These are phyloP conservation scores for Dendrolimus punctatus DNA, from an alignment of 1,140 invertebrate genomes.

Conservation along the genomic window DNA sequence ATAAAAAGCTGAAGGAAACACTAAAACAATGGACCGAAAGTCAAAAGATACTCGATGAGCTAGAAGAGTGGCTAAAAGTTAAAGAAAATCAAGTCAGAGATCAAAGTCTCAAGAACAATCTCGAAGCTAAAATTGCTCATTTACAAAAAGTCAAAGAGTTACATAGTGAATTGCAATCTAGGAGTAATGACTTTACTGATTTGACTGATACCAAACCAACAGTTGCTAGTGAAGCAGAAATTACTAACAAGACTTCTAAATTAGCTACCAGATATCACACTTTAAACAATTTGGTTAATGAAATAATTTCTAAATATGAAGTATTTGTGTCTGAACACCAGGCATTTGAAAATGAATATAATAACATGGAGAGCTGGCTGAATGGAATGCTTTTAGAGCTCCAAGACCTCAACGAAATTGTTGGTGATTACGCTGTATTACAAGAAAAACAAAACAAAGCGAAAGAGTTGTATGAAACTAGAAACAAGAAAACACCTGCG, in stretches of 20 bases:
- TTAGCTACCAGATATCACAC: slow-evolving; percentile 88
- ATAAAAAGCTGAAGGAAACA: slow-evolving; percentile 79
- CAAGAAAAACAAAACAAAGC: slow-evolving; percentile 90
- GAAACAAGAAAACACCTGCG: slow-evolving; percentile 84
- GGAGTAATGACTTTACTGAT: slow-evolving; percentile 80
- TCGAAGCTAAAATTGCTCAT: slow-evolving; percentile 86
- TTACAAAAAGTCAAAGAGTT: slow-evolving; percentile 84
- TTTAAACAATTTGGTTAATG: slow-evolving; percentile 87
- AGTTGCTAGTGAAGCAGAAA: slow-evolving; percentile 83
- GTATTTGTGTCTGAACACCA: slow-evolving; percentile 90
- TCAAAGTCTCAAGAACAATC: slow-evolving; percentile 89
- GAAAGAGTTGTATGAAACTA: slow-evolving; percentile 84
- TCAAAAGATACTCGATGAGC: slow-evolving; percentile 81
- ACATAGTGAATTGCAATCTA: slow-evolving; percentile 81
- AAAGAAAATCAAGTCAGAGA: slow-evolving; percentile 91
- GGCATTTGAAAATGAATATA: slow-evolving; percentile 85
- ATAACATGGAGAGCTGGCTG: slow-evolving; percentile 83
- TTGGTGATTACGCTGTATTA: slow-evolving; percentile 87
- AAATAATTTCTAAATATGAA: slow-evolving; percentile 84
- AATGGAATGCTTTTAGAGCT: slow-evolving; percentile 80
- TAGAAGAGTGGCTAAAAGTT: slow-evolving; percentile 88
- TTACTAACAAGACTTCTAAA: slow-evolving; percentile 84
- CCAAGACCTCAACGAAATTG: slow-evolving; percentile 85
- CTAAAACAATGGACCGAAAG: slow-evolving; percentile 86
- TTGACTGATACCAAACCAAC: slow-evolving; percentile 80